Percentiles rank a stretch among this genome's conserved stretches.
These are phyloP conservation scores for Oryzias sinensis DNA, from an alignment of 2,797 vertebrate species.

Conservation along the genomic window DNA sequence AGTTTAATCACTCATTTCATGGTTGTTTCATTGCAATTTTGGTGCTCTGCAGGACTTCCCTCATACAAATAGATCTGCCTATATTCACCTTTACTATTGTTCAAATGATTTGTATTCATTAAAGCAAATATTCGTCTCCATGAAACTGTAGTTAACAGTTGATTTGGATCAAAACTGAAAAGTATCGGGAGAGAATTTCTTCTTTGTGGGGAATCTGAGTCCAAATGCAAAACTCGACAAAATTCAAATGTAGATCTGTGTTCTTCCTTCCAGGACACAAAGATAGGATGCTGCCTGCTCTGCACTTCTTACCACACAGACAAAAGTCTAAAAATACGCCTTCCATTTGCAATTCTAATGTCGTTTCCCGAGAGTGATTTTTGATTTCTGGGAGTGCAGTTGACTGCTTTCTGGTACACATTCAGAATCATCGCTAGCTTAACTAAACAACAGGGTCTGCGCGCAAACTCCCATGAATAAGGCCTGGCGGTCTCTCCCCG, in stretches of 20 bases:
- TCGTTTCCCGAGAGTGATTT: slow-evolving; percentile 1
- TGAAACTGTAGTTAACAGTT: slow-evolving; percentile 1
- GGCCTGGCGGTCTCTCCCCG: not conserved
- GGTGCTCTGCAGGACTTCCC: not conserved
- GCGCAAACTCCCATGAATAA: not conserved
- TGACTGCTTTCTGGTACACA: slow-evolving; percentile 6
- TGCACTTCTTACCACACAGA: slow-evolving; percentile 4
- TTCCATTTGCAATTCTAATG: slow-evolving; percentile 29
- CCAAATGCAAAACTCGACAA: not conserved
- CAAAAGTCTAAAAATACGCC: slow-evolving; percentile 14
- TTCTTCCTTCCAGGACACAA: slow-evolving; percentile 6
- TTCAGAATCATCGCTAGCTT: slow-evolving; percentile 1
- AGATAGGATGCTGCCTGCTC: slow-evolving; percentile 2
- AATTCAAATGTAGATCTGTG: slow-evolving; percentile 1
- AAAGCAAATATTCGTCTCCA: not conserved
- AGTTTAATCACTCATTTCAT: slow-evolving; percentile 53
- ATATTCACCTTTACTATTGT: too few species aligned
- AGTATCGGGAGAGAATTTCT: not conserved
- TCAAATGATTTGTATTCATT: too few species aligned
- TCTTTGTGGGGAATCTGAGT: not conserved
- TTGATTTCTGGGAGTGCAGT: slow-evolving; percentile 4
- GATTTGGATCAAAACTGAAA: not conserved
- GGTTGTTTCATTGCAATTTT: slow-evolving; percentile 50
- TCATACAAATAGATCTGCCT: too few species aligned
- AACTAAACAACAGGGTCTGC: slow-evolving; percentile 14